Conservation (phyloP, 1,140 invertebrate species). For the Acromyrmex heyeri region DNA sequence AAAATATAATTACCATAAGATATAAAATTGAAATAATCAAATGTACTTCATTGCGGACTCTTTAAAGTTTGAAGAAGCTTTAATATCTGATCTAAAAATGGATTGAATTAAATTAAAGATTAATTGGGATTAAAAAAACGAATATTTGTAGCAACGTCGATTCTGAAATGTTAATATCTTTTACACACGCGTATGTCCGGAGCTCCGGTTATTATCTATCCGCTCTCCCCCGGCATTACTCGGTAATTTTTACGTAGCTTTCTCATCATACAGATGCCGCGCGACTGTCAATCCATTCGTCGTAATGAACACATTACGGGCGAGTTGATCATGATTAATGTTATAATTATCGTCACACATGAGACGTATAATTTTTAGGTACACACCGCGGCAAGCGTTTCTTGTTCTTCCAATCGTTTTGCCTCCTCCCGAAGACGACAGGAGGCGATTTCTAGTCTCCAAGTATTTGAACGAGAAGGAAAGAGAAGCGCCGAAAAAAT, state of each 20-base stretch:
- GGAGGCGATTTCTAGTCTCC: constrained; percentile 6
- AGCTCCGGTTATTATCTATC: constrained; percentile 24
- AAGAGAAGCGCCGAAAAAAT: constrained; percentile 57
- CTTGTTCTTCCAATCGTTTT: background rate
- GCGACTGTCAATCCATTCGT: constrained; percentile 37
- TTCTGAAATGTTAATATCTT: constrained; percentile 6
- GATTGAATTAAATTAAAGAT: background rate
- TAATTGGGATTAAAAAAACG: background rate
- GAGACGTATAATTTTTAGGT: constrained; percentile 53
- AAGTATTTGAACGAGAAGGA: constrained; percentile 6
- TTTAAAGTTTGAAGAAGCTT: background rate
- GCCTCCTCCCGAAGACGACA: constrained; percentile 39
- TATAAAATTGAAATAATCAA: constrained; percentile 12
- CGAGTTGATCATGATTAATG: constrained; percentile 45
- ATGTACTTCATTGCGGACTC: too few relatives aligned
- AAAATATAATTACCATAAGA: background rate
- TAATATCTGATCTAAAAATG: background rate
- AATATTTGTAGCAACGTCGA: background rate
- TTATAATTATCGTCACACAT: constrained; percentile 51
- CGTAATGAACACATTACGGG: constrained; percentile 47
- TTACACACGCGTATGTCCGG: background rate
- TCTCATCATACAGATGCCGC: constrained; percentile 41
- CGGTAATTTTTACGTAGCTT: constrained; percentile 35
- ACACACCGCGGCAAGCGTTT: background rate
- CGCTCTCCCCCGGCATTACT: constrained; percentile 5